Base-by-base conservation (phyloP, 2,797 vertebrate genomes). In the Falco columbarius region DNA sequence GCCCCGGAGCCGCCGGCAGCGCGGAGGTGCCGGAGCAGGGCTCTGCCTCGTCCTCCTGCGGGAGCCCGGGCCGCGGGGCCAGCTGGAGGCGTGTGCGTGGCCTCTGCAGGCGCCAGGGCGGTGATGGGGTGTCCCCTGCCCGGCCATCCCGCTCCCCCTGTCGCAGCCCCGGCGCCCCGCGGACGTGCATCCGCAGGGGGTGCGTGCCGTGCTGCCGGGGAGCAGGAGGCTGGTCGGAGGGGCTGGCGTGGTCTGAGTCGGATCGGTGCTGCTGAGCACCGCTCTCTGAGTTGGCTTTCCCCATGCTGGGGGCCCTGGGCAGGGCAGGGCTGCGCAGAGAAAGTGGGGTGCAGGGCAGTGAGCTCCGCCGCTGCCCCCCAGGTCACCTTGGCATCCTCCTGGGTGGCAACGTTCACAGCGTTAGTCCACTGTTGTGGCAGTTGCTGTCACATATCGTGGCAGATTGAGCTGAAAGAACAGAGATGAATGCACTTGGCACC, bases 341-440 rank as follows among this genome's bases (percentile, higher is more conserved):
- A 62, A 86, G 83, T 9, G 76, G 56, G 72, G 56, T 1, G 27
- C 59, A 44, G 61, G 61, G 54, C 61, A 74, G 36, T 75, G 65
- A 91, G 46, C 76, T 72, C 56, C 0, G 0, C 26, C 15, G 1
- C 55, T 70, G 63, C 59, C 56, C 80, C 61, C 30, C 84, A 29
- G 86, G 95, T 97, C 96, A 97, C 96, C 96, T 97, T 97, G 96
- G 89, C 42, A 4, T 29, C 17, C 75, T 86, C 66, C 66, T 4
- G 20, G 66, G 76, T 34, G 86, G 18, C 4, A 5, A 0, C 8
- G 5, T n/a, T 74, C 66, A 40, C 1, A 3, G 20, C 40, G 4
- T 84, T 44, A 32, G 74, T 51, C 81, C 3, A 1, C 24, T 59
- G 7, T 77, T 5, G 7, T 67, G 83, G 76, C 42, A n/a, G 73